Conservation (phyloP, 2,113 vertebrate species). For the Cebus imitator region DNA sequence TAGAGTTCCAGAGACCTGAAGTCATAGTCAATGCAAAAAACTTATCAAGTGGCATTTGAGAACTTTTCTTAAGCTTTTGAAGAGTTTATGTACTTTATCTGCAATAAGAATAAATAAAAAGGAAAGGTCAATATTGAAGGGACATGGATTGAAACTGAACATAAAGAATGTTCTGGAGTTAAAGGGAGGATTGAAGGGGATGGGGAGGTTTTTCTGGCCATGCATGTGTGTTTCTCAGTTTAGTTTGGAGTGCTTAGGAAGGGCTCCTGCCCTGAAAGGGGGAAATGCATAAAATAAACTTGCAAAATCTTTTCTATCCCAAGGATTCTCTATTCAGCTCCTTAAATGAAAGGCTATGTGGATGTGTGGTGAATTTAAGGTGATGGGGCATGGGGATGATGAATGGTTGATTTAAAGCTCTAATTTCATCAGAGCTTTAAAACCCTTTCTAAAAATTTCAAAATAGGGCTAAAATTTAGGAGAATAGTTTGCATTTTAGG, state of each 20-base stretch:
- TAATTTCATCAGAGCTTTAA: not conserved
- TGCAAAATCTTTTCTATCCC: not conserved
- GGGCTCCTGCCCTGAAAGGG: not conserved
- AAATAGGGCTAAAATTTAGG: not conserved
- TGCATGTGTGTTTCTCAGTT: not conserved
- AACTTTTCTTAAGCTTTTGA: constrained; percentile 23
- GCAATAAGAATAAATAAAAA: not conserved
- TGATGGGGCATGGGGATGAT: not conserved
- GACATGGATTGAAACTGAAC: not conserved
- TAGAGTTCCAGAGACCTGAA: not conserved
- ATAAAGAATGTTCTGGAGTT: not conserved
- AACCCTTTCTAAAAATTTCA: not conserved
- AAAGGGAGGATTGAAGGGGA: not conserved
- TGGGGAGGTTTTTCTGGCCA: not conserved
- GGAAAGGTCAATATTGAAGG: not conserved
- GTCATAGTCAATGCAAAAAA: constrained; percentile 2
- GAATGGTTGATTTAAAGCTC: not conserved
- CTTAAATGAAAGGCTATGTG: not conserved
- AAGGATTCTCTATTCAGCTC: not conserved
- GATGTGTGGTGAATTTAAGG: not conserved
- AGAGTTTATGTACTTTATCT: not conserved
- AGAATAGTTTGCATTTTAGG: not conserved
- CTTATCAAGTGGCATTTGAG: not conserved
- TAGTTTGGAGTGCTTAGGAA: not conserved
- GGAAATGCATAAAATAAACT: not conserved